Evolutionary conservation across 1,140 invertebrate species (phyloP), one percentile per base, ranked within the genome.

Genomic region (Pristionchus pacificus): DNA sequence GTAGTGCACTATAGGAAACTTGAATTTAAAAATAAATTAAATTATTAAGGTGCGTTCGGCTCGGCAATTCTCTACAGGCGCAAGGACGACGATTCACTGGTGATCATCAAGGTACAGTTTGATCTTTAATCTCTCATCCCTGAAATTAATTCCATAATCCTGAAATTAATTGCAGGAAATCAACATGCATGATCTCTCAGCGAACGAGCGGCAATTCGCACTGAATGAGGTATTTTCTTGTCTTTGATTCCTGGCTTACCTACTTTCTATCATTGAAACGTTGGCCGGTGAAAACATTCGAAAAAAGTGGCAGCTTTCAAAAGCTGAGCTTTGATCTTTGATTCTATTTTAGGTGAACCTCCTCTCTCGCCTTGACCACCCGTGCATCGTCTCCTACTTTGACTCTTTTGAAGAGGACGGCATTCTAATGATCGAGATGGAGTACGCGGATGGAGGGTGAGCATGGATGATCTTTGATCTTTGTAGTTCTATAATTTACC

Each of bases 31-130:
- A n/a, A n/a, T n/a, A n/a, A n/a, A n/a, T n/a, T n/a, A n/a, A n/a
- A n/a, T n/a, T n/a, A n/a, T 80, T 63, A 68, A 89, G 89, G 90
- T 19, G 90, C 90, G 0, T 91, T 91, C 84, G 91, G 90, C 24
- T 89, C 89, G 19, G 90, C 91, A 28, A 87, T 90, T 6, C 81
- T 91, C 14, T 91, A 91, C 81, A 85, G 87, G 33, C 88, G 89
- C 60, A 87, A 88, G 72, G 85, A 87, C 62, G 89, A 90, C 79
- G 87, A 88, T 57, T 87, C 87, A 62, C 79, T 90, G 62, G 89
- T 91, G 1, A 90, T 91, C 3, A 87, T 91, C 2, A 91, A 91
- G n/a, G n/a, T n/a, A n/a, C n/a, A n/a, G n/a, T n/a, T n/a, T n/a
- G n/a, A n/a, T n/a, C n/a, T n/a, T n/a, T n/a, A n/a, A n/a, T n/a